phyloP scores from a whole-genome alignment of 2,888 invertebrate species.

The Pocota personata region DNA sequence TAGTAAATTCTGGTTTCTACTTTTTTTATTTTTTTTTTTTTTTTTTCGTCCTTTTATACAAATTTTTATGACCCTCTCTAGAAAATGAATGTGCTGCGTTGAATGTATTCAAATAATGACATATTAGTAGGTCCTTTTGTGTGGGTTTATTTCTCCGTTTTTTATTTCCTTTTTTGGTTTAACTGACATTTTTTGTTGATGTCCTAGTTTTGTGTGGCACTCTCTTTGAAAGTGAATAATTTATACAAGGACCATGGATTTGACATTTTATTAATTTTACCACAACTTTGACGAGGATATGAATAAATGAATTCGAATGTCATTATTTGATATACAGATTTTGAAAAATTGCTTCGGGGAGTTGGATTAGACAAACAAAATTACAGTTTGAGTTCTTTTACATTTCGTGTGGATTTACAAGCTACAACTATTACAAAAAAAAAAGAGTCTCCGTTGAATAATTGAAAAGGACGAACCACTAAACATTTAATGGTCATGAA shows the following conservation, averaged over 20 bases:
- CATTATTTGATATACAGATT: background rate
- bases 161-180: slow-evolving; percentile 9
- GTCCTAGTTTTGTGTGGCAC: slow-evolving; percentile 7
- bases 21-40: background rate
- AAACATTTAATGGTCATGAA: background rate
- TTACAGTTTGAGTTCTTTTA: background rate
- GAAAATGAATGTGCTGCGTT: slow-evolving; percentile 34
- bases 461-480: background rate
- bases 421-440: too few species aligned
- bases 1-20: slow-evolving; percentile 12
- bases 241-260: slow-evolving; percentile 8
- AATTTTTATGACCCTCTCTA: slow-evolving; percentile 33
- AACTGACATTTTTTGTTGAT: slow-evolving; percentile 17
- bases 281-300: slow-evolving; percentile 22
- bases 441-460: too few species aligned
- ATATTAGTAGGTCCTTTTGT: slow-evolving; percentile 39
- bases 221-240: slow-evolving; percentile 23
- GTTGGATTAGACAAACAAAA: background rate
- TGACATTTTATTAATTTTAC: slow-evolving; percentile 36
- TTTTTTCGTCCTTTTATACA: slow-evolving; percentile 2
- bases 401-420: background rate
- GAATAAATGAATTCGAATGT: slow-evolving; percentile 26
- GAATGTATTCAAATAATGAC: slow-evolving; percentile 51
- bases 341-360: background rate
- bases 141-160: slow-evolving; percentile 19